Evolutionary conservation across 2,113 vertebrate genomes (phyloP).

Genomic region (Holacanthus passer): DNA sequence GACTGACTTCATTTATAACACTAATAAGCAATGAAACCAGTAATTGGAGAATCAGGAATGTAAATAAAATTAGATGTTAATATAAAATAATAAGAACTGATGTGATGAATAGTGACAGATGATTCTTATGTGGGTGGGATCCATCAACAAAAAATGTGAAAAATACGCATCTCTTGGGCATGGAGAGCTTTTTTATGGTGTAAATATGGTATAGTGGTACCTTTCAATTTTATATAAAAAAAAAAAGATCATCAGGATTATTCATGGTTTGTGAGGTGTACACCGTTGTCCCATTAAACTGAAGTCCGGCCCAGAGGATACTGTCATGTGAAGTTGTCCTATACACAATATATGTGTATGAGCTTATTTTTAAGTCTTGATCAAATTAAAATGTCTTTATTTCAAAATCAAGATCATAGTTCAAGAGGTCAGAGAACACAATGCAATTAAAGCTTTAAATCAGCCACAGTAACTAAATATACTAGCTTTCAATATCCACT

Average conservation of each 20-base stretch:
- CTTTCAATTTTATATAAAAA: background rate
- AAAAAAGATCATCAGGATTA: background rate
- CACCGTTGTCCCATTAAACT: background rate
- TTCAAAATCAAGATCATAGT: background rate
- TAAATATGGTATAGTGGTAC: background rate
- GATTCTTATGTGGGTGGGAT: background rate
- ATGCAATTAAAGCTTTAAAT: constrained; percentile 11
- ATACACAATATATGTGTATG: background rate
- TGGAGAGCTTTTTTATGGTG: background rate
- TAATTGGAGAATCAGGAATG: background rate
- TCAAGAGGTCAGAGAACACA: background rate
- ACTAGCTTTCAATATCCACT: background rate
- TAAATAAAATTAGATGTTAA: background rate
- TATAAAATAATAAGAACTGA: background rate
- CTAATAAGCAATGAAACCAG: background rate
- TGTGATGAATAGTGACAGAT: background rate
- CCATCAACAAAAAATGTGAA: constrained; percentile 7
- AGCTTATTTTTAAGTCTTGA: background rate
- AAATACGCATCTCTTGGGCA: constrained; percentile 2
- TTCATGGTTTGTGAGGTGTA: background rate
- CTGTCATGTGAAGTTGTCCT: background rate
- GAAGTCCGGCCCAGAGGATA: background rate
- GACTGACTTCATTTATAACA: background rate
- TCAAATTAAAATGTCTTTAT: background rate
- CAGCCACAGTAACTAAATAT: background rate